Evolutionary conservation across 2,888 invertebrate genomes (phyloP).

Genomic region (Callimorpha dominula): DNA sequence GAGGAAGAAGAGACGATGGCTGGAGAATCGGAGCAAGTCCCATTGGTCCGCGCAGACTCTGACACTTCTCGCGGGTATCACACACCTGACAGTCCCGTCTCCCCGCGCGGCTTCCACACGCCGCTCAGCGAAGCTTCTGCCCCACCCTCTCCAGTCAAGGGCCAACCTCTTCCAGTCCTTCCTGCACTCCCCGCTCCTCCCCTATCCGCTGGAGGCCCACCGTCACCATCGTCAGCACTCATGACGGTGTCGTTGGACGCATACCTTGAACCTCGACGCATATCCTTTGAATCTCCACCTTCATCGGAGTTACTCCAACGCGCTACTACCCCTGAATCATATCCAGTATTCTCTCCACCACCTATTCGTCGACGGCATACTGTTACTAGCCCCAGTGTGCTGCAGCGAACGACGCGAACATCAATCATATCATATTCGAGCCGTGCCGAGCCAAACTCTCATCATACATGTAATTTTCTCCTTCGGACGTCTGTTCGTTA

Average conservation of each 20-base stretch:
- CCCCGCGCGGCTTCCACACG: slow-evolving; percentile 91
- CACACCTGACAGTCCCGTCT: slow-evolving; percentile 75
- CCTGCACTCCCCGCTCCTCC: slow-evolving; percentile 76
- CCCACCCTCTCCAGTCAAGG: slow-evolving; percentile 71
- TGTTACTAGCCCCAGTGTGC: slow-evolving; percentile 79
- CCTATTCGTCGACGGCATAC: slow-evolving; percentile 91
- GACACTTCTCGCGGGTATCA: slow-evolving; percentile 86
- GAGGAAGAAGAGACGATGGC: slow-evolving; percentile 75
- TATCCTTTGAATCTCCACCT: slow-evolving; percentile 93
- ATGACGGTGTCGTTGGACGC: slow-evolving; percentile 95
- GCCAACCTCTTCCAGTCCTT: slow-evolving; percentile 56
- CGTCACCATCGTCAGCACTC: slow-evolving; percentile 94
- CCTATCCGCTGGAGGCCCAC: slow-evolving; percentile 80
- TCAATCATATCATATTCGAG: slow-evolving; percentile 93
- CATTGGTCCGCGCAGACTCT: slow-evolving; percentile 86
- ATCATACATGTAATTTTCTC: slow-evolving; percentile 95
- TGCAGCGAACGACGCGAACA: slow-evolving; percentile 91
- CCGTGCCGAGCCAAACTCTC: slow-evolving; percentile 90
- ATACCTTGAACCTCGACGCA: slow-evolving; percentile 93
- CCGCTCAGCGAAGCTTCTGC: slow-evolving; percentile 89
- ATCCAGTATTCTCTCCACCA: slow-evolving; percentile 94
- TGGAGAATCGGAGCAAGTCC: slow-evolving; percentile 74
- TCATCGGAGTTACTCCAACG: slow-evolving; percentile 90
- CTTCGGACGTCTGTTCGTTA: slow-evolving; percentile 17
- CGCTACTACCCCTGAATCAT: slow-evolving; percentile 91